These are phyloP conservation scores for Actinia equina DNA, from an alignment of 64 coral and sea anemone genomes.

Conservation along the genomic window DNA sequence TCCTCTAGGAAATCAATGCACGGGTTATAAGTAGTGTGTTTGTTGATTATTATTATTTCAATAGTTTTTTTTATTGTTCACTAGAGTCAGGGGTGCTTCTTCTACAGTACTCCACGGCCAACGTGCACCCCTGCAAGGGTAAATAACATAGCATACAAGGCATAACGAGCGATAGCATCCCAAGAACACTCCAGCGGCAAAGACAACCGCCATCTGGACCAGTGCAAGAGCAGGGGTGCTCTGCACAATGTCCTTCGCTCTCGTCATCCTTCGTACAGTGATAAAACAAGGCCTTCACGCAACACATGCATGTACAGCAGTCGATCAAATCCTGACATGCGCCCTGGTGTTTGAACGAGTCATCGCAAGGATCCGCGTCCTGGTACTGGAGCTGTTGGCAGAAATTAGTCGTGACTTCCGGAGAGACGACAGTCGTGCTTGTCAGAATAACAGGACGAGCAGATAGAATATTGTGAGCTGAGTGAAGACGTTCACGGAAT, in stretches of 20 bases:
- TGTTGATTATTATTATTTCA: neutral
- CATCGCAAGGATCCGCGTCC: neutral
- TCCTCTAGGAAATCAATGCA: too few relatives aligned
- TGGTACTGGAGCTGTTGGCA: slow-evolving; percentile 29
- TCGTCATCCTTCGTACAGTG: slow-evolving; percentile 80
- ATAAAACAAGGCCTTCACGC: slow-evolving; percentile 70
- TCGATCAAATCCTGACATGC: slow-evolving; percentile 57
- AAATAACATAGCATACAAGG: slow-evolving; percentile 82
- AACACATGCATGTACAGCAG: slow-evolving; percentile 87
- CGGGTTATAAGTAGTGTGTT: neutral
- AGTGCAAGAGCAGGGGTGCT: slow-evolving; percentile 65
- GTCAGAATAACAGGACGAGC: slow-evolving; percentile 54
- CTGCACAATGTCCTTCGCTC: slow-evolving; percentile 46
- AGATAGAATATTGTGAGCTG: slow-evolving; percentile 34
- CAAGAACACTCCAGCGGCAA: slow-evolving; percentile 66
- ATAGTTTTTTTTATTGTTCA: neutral
- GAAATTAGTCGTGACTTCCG: slow-evolving; percentile 36
- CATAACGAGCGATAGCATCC: slow-evolving; percentile 55
- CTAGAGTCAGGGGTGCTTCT: neutral
- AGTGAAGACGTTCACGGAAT: slow-evolving; percentile 18
- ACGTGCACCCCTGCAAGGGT: slow-evolving; percentile 63
- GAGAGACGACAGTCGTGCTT: slow-evolving; percentile 45
- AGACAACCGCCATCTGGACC: slow-evolving; percentile 58
- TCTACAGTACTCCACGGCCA: slow-evolving; percentile 15
- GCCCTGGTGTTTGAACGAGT: neutral